Evolutionary conservation across 2,888 invertebrate species (phyloP).

Genomic region (Agelastica alni): DNA sequence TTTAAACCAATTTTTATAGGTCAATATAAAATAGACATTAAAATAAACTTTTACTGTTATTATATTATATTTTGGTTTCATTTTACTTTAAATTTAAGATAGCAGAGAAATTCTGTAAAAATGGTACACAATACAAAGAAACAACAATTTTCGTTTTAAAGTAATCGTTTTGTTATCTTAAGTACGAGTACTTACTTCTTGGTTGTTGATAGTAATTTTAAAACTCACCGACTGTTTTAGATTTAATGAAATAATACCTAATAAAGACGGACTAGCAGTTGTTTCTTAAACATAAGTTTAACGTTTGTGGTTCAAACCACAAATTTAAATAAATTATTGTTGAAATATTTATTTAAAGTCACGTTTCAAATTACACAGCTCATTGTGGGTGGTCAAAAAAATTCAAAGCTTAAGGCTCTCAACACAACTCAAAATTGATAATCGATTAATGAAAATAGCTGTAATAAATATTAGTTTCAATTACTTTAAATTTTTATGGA

Average conservation of each 20-base stretch:
- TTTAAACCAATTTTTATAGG: too few relatives aligned
- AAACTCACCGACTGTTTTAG: background rate
- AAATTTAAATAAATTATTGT: constrained; percentile 15
- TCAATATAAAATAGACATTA: too few relatives aligned
- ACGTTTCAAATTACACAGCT: constrained; percentile 15
- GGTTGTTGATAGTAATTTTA: too few relatives aligned
- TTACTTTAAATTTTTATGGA: background rate
- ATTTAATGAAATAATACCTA: background rate
- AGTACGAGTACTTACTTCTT: too few relatives aligned
- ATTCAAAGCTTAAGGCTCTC: constrained; percentile 8
- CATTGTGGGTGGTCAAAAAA: constrained; percentile 16
- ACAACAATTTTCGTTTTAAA: too few relatives aligned
- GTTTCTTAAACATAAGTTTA: constrained; percentile 3
- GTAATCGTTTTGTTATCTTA: too few relatives aligned
- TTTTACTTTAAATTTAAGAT: too few relatives aligned
- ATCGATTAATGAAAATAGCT: constrained; percentile 4
- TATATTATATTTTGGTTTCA: too few relatives aligned
- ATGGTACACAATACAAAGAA: too few relatives aligned
- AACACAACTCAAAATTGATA: constrained; percentile 2
- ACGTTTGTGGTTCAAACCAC: constrained; percentile 13
- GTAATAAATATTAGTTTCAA: constrained; percentile 7
- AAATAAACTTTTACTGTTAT: too few relatives aligned
- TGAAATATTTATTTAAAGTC: constrained; percentile 10
- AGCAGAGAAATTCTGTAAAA: too few relatives aligned
- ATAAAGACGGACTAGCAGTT: background rate